These are phyloP conservation scores for Chaenogobius annularis DNA, from an alignment of 2,113 vertebrate genomes.

Conservation along the genomic window DNA sequence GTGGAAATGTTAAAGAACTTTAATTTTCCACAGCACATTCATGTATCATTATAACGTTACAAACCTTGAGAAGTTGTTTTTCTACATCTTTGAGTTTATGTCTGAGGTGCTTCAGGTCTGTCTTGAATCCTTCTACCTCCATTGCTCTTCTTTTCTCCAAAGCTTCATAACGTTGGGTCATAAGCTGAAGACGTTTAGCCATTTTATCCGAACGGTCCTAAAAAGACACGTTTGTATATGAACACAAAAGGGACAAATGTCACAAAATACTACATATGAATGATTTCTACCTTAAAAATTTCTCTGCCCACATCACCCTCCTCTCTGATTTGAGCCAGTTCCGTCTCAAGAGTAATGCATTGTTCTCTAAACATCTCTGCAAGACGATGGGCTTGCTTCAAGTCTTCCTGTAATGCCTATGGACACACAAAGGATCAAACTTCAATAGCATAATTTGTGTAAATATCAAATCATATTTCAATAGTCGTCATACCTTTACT, in stretches of 20 bases:
- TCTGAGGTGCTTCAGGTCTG: constrained; percentile 86
- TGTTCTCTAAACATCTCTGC: constrained; percentile 93
- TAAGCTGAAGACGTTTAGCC: constrained; percentile 86
- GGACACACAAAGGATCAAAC: constrained; percentile 11
- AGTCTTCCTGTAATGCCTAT: constrained; percentile 83
- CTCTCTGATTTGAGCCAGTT: constrained; percentile 87
- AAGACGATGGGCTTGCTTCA: constrained; percentile 83
- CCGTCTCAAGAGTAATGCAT: constrained; percentile 87
- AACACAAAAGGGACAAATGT: neutral
- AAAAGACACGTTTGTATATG: neutral
- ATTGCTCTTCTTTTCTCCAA: constrained; percentile 87
- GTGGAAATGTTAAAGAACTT: neutral
- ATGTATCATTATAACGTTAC: neutral
- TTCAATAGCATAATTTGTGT: neutral
- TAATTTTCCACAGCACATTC: neutral
- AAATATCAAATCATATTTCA: neutral
- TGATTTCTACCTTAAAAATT: constrained; percentile 87
- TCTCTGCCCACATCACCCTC: constrained; percentile 84
- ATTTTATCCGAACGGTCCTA: constrained; percentile 92
- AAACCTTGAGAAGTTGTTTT: constrained; percentile 89
- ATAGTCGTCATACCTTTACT: constrained; percentile 77
- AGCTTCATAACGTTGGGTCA: constrained; percentile 89
- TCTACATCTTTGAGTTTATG: constrained; percentile 91
- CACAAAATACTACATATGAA: neutral
- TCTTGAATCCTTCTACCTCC: constrained; percentile 95